Conservation (phyloP, 64 coral and sea anemone genomes). For the Stichodactyla mertensii region DNA sequence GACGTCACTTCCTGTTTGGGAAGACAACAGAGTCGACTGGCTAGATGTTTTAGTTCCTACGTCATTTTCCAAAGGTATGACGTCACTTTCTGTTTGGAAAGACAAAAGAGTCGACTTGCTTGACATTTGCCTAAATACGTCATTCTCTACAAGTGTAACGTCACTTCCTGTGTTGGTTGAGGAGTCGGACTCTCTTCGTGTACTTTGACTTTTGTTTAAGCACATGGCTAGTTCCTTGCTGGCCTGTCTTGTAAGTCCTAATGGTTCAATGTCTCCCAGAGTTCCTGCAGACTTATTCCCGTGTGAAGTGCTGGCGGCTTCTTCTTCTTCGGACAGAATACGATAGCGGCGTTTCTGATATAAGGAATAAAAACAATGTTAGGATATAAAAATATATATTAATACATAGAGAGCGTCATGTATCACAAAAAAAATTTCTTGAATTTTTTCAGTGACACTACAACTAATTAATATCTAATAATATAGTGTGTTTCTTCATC, state of each 20-base stretch:
- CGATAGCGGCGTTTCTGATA: background rate
- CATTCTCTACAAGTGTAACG: too few relatives aligned
- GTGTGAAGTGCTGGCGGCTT: background rate
- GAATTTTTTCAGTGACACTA: too few relatives aligned
- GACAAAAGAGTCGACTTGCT: background rate
- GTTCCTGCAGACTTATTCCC: background rate
- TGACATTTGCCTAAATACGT: too few relatives aligned
- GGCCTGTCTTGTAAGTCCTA: constrained; percentile 49
- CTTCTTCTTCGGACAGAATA: constrained; percentile 3
- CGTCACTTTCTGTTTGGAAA: background rate
- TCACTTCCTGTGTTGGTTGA: background rate
- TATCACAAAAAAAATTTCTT: too few relatives aligned
- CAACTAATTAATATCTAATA: too few relatives aligned
- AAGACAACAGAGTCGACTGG: background rate
- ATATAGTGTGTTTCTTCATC: too few relatives aligned
- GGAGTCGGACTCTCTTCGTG: background rate
- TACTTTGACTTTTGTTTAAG: background rate
- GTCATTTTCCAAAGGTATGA: background rate
- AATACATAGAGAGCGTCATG: too few relatives aligned
- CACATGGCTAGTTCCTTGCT: constrained; percentile 48
- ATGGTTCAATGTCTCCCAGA: constrained; percentile 10
- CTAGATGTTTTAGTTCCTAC: background rate
- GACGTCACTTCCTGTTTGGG: background rate
- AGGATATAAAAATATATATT: too few relatives aligned
- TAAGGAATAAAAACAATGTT: background rate